These are phyloP conservation scores for Ephestia elutella DNA, from an alignment of 1,140 invertebrate genomes.

Conservation along the genomic window DNA sequence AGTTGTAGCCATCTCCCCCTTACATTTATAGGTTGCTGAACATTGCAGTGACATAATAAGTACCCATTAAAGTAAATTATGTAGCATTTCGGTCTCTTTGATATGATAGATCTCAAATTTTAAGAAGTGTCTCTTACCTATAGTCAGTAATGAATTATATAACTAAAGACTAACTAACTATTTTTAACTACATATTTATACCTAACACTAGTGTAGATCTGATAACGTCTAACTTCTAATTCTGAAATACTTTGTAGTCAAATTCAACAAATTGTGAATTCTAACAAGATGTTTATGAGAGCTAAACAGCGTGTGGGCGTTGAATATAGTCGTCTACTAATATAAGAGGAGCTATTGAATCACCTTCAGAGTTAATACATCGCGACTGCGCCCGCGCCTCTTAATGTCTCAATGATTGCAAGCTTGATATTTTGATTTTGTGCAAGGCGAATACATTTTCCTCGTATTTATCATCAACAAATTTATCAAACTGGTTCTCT, in stretches of 20 bases:
- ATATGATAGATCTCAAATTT: no score
- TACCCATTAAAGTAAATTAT: no score
- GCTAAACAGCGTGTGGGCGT: constrained; percentile 50
- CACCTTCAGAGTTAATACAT: constrained; percentile 30
- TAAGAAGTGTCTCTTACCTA: no score
- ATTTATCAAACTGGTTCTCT: background rate
- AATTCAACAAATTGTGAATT: constrained; percentile 7
- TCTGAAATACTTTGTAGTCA: background rate
- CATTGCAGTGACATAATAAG: no score
- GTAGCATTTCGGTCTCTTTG: no score
- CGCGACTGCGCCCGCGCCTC: background rate
- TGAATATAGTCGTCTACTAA: constrained; percentile 55
- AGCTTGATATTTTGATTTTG: constrained; percentile 26
- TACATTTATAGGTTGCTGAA: no score
- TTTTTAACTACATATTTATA: no score
- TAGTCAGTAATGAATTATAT: no score
- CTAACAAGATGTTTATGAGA: constrained; percentile 26
- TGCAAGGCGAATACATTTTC: constrained; percentile 27
- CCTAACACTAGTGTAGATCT: no score
- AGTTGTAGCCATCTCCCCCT: no score
- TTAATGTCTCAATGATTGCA: constrained; percentile 12
- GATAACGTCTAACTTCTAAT: no score
- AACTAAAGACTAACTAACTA: no score
- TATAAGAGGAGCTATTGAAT: constrained; percentile 50
- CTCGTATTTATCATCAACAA: background rate